phyloP scores from a whole-genome alignment of 2,797 vertebrate genomes.

The Girardinus metallicus region DNA sequence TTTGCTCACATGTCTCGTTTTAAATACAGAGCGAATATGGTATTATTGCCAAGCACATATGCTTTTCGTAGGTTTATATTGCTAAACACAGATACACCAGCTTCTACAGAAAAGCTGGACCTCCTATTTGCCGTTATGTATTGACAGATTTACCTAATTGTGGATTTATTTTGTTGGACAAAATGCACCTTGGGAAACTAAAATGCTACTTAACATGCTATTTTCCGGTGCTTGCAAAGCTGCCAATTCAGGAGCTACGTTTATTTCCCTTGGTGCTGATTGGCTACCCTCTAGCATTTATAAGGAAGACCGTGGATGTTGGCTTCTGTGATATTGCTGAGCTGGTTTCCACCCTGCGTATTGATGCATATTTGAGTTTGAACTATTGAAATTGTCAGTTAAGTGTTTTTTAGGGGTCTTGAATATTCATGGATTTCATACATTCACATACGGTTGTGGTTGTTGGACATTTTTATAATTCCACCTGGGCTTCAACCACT shows the following conservation, averaged over 20 bases:
- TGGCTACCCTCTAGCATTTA: not conserved
- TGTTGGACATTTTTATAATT: too few species aligned
- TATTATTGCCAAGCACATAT: not conserved
- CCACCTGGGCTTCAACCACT: too few species aligned
- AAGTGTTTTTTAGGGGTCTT: not conserved
- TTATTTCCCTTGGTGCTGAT: not conserved
- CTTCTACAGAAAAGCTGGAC: not conserved
- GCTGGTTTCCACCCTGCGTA: not conserved
- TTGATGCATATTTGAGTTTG: not conserved
- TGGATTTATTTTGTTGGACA: not conserved
- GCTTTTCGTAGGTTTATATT: not conserved
- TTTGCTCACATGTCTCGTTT: conserved; percentile 26
- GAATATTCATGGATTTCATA: not conserved
- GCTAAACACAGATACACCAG: not conserved
- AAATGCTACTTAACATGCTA: not conserved
- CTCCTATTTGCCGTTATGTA: not conserved
- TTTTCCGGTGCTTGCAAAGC: not conserved
- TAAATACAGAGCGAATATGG: conserved; percentile 1
- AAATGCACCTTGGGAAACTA: not conserved
- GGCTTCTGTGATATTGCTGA: not conserved
- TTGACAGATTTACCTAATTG: not conserved
- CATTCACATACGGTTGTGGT: not conserved
- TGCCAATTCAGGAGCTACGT: not conserved
- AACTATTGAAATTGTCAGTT: not conserved
- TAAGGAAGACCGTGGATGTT: not conserved